Evolutionary conservation across 1,140 invertebrate species (phyloP), one percentile per base, ranked within the genome.

Genomic region (Microplitis mediator): DNA sequence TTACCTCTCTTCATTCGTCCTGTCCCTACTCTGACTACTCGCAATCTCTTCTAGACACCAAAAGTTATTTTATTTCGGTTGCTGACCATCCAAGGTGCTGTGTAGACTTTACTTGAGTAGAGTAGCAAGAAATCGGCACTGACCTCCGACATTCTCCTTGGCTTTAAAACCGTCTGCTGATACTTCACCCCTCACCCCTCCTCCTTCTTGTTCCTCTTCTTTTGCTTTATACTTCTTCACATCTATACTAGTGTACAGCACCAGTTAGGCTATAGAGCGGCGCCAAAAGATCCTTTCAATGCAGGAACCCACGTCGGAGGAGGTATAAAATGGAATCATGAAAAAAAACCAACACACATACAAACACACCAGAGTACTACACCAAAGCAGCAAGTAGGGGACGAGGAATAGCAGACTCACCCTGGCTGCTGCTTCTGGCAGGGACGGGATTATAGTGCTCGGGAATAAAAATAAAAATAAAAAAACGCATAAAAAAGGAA

Each of bases 131-230:
- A 16, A 61, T 70, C 69, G 45, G 50, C 50, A 71, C 60, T 71
- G 69, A 71, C 69, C 69, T 63, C 69, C 58, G 69, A 63, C 69
- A 71, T 63, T 69, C 56, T 69, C 69, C 23, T 54, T 34, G 58
- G 32, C 60, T 71, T 67, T 67, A 51, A 52, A 65, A 50, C 63
- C 45, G 50, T 54, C 51, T 52, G 65, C 51, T 45, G 4, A 45
- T 45, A 11, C 39, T 45, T 45, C 11, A 45, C 11, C 39, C 39
- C 11, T 45, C 5, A 3, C 39, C 39, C 11, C 6, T 11, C 11
- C 39, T 3, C 8, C 39, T 45, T 45, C 39, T 11, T 39, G 2
- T 3, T 39, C 36, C 9, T 45, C 45, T 32, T 8, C 11, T 71
- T 34, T 36, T 51, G 34, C 54, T 71, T 64, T 34, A n/a, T 54